phyloP scores from a whole-genome alignment of 2,113 vertebrate genomes.

The Heliornis fulica region DNA sequence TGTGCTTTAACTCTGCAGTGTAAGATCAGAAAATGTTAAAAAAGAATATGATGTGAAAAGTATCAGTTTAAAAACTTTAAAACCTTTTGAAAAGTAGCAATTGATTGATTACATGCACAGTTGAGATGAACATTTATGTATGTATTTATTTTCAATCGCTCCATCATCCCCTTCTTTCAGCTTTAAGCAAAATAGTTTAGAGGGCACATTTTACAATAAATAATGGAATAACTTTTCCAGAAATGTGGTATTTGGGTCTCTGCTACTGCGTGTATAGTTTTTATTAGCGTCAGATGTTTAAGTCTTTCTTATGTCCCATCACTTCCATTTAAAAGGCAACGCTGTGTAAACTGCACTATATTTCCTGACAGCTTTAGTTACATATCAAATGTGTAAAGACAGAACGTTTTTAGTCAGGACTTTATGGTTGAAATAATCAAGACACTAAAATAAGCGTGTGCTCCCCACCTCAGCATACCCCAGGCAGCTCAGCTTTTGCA shows the following conservation, averaged over 20 bases:
- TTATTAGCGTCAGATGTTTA: conserved; percentile 10
- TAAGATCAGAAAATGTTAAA: conserved; percentile 17
- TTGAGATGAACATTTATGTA: neutral
- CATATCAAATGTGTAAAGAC: conserved; percentile 21
- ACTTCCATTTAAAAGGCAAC: conserved; percentile 46
- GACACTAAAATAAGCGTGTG: neutral
- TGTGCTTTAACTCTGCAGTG: neutral
- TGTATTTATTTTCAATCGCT: neutral
- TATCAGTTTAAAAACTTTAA: too few relatives aligned
- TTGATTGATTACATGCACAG: neutral
- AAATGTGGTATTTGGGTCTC: neutral
- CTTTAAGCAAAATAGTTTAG: neutral
- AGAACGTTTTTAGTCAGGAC: conserved; percentile 34
- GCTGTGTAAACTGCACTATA: conserved; percentile 42
- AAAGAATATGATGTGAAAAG: neutral
- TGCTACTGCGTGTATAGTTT: neutral
- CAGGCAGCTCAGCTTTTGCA: conserved; percentile 1
- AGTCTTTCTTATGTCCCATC: conserved; percentile 46
- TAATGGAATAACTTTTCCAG: neutral
- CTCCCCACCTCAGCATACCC: neutral
- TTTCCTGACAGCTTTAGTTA: conserved; percentile 62
- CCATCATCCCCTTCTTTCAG: neutral
- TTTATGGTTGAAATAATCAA: conserved; percentile 41
- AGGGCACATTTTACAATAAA: neutral
- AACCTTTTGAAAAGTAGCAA: neutral